Evolutionary conservation across 2,888 invertebrate species (phyloP).

Genomic region (Dolomedes plantarius): DNA sequence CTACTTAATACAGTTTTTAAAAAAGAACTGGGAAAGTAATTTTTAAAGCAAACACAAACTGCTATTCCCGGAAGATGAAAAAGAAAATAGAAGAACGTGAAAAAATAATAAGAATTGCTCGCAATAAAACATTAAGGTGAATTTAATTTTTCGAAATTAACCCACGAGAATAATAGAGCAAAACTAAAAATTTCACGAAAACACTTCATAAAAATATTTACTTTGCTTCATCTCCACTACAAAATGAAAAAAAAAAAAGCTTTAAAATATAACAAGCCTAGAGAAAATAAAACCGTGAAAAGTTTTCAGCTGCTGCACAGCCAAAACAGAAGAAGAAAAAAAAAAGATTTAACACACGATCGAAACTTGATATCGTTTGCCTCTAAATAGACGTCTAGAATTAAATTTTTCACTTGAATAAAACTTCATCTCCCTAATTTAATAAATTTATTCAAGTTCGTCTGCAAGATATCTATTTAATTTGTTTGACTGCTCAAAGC

Average conservation of each 20-base stretch:
- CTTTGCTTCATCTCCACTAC: neutral
- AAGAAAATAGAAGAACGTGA: too few species aligned
- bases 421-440: neutral
- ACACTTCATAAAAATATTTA: neutral
- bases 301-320: too few species aligned
- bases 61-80: too few species aligned
- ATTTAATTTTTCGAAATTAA: neutral
- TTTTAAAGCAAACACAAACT: too few species aligned
- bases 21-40: too few species aligned
- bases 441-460: too few species aligned
- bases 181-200: neutral
- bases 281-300: neutral
- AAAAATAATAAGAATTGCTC: too few species aligned
- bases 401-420: neutral
- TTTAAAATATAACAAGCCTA: neutral
- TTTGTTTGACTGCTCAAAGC: too few species aligned
- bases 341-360: neutral
- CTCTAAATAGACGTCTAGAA: neutral
- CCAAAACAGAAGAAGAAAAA: neutral
- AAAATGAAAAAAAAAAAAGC: neutral
- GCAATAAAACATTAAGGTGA: too few species aligned
- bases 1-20: too few species aligned
- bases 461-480: too few species aligned
- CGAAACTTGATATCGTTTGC: slow-evolving; percentile 30
- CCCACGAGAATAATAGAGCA: neutral